These are phyloP conservation scores for Anarhynchus alexandrinus DNA, from an alignment of 2,113 vertebrate species.

Conservation along the genomic window DNA sequence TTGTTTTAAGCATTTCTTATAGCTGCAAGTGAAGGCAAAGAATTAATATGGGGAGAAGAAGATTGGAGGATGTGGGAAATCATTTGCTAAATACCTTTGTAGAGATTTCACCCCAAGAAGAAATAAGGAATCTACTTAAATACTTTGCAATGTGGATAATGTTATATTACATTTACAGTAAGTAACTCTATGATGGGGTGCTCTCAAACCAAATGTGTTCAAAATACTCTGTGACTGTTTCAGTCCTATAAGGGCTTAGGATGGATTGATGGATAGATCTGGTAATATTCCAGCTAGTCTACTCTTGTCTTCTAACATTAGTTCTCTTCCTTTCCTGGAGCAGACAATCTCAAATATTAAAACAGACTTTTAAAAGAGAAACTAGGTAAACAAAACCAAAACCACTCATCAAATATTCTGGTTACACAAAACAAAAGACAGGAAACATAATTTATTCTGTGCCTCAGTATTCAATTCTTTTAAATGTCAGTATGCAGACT, in stretches of 20 bases:
- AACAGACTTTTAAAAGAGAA: background rate
- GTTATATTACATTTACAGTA: background rate
- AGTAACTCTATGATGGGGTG: background rate
- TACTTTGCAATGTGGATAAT: background rate
- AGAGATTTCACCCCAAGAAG: background rate
- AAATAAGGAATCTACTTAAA: background rate
- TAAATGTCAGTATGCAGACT: background rate
- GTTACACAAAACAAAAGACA: background rate
- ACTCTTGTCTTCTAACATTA: background rate
- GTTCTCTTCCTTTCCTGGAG: background rate
- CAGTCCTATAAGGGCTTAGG: background rate
- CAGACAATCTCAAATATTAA: background rate
- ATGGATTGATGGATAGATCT: background rate
- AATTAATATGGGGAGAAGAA: background rate
- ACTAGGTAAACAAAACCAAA: background rate
- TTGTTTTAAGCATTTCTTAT: background rate
- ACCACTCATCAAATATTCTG: background rate
- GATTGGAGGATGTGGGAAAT: background rate
- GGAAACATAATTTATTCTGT: background rate
- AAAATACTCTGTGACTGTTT: background rate
- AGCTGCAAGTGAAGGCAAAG: background rate
- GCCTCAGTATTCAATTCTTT: background rate
- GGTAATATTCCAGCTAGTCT: background rate
- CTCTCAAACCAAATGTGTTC: background rate
- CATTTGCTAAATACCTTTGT: background rate